Base-by-base conservation (phyloP, 2,797 vertebrate species). In the Rhyacichthys aspro region DNA sequence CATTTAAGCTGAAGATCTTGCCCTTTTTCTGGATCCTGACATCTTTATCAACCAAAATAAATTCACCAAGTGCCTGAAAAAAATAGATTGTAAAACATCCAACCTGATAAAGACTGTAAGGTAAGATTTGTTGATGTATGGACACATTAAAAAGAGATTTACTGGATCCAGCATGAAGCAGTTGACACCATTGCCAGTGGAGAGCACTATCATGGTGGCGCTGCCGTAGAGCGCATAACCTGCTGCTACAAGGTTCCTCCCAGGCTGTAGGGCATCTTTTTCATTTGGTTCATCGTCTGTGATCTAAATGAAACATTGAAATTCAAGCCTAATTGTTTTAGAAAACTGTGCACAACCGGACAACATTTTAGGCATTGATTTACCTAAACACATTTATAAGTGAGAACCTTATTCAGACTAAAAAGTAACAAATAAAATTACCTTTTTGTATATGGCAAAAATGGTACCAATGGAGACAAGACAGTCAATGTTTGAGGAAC, bases 121-220 rank as follows among this genome's bases (percentile, higher is more conserved):
- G 23, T 28, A 6, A 28, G 4, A 28, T 28, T 28, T 28, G 23
- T 1, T 33, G 15, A 32, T 48, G 28, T 7, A 2, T 33, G 11
- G 5, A 17, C 11, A 11, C 15, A 23, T 14, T 28, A 3, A 39
- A 5, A 16, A 3, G 10, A 11, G n/a, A 46, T 93, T 93, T 86
- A 99, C 97, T 2, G 97, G 97, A 79, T 99, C 96, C 8, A 99
- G 91, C 97, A 99, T 98, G 87, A 99, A 98, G 84, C 96, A 94
- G 89, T 98, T 96, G 86, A 99, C 97, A 1, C 97, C 96, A 44
- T 91, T 90, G 1, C 93, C 93, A 1, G 93, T 94, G 70, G 95
- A 96, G 1, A 99, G 87, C 14, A 98, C 96, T 82, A 99, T 63
- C 96, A 98, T 97, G 43, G 96, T 98, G 80, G 97, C 97, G 34